Conservation (phyloP, 2,888 invertebrate species). For the Phlogophora meticulosa region DNA sequence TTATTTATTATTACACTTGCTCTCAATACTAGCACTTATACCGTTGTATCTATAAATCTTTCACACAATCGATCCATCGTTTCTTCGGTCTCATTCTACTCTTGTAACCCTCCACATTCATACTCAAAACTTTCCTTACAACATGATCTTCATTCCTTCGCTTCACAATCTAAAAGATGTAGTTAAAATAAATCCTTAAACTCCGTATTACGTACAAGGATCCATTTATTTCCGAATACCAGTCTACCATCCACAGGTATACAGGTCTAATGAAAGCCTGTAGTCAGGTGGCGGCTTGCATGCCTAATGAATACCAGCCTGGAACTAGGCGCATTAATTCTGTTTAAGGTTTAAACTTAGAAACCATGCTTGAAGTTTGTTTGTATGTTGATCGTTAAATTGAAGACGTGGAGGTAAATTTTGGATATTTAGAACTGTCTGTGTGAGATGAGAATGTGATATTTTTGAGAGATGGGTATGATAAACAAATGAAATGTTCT, state of each 20-base stretch:
- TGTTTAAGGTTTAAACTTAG: constrained; percentile 29
- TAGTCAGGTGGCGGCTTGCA: constrained; percentile 31
- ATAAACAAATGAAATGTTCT: too few relatives aligned
- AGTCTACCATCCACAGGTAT: constrained; percentile 14
- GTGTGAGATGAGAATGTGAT: too few relatives aligned
- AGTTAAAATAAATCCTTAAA: constrained; percentile 12
- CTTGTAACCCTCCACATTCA: too few relatives aligned
- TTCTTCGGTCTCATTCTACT: too few relatives aligned
- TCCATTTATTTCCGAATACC: constrained; percentile 26
- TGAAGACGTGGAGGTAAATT: neutral
- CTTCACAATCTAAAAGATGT: too few relatives aligned
- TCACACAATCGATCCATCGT: too few relatives aligned
- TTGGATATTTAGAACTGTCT: neutral
- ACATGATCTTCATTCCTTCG: too few relatives aligned
- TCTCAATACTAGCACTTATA: too few relatives aligned
- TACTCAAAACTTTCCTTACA: too few relatives aligned
- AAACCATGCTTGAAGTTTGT: constrained; percentile 22
- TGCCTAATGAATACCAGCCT: constrained; percentile 40
- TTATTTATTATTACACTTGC: too few relatives aligned
- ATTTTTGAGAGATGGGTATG: too few relatives aligned
- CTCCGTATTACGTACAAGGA: constrained; percentile 16
- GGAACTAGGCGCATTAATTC: constrained; percentile 48
- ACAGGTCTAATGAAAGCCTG: constrained; percentile 33
- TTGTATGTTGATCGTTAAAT: constrained; percentile 7
- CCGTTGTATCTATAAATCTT: too few relatives aligned